phyloP scores from a whole-genome alignment of 2,797 vertebrate genomes.

The Aeoliscus strigatus region DNA sequence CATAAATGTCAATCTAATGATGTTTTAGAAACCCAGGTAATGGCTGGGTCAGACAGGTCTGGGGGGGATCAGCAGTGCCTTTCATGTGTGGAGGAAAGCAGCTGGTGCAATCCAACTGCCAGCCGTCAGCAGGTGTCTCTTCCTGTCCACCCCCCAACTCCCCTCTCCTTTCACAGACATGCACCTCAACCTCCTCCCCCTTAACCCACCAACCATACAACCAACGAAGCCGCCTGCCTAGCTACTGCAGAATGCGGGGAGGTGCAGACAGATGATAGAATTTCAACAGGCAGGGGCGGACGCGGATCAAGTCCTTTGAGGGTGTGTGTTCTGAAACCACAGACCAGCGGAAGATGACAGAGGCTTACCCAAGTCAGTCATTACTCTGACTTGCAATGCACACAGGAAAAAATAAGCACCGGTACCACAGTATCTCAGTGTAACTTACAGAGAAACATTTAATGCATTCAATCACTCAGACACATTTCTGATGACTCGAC shows the following conservation, averaged over 20 bases:
- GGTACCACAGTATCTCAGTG: too few relatives aligned
- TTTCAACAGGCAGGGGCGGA: conserved; percentile 68
- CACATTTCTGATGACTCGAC: too few relatives aligned
- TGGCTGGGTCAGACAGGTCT: conserved; percentile 24
- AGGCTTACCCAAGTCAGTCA: conserved; percentile 54
- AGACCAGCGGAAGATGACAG: conserved; percentile 62
- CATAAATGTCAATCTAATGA: not conserved
- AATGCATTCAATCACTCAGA: too few relatives aligned
- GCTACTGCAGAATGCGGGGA: conserved; percentile 65
- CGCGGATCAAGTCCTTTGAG: conserved; percentile 50
- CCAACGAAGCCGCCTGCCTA: conserved; percentile 54
- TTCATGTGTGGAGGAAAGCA: conserved; percentile 64
- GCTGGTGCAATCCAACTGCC: conserved; percentile 62
- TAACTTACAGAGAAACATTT: too few relatives aligned
- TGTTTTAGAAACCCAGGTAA: conserved; percentile 27
- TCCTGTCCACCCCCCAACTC: conserved; percentile 54
- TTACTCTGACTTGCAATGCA: conserved; percentile 50
- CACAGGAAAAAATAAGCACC: conserved; percentile 37
- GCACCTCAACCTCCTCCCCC: conserved; percentile 23
- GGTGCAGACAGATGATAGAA: conserved; percentile 74
- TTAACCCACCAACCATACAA: too few relatives aligned
- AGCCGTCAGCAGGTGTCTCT: conserved; percentile 67
- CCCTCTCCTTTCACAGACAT: conserved; percentile 22
- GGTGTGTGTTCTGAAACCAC: conserved; percentile 45
- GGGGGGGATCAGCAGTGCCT: conserved; percentile 38